These are phyloP conservation scores for Acheta domesticus DNA, from an alignment of 2,888 invertebrate species.

Conservation along the genomic window DNA sequence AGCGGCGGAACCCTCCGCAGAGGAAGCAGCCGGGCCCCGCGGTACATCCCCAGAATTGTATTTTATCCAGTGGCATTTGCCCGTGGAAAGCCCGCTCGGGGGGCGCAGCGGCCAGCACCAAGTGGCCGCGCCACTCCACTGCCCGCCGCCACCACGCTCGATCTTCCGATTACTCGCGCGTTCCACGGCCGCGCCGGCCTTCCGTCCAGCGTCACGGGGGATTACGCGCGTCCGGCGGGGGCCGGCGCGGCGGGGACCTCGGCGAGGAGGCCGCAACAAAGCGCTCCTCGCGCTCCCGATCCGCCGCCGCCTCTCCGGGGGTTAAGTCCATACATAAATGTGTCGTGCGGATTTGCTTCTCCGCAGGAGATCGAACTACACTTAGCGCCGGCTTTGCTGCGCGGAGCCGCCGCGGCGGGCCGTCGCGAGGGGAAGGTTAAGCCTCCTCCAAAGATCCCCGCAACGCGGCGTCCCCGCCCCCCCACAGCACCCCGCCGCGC, in stretches of 20 bases:
- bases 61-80: too few relatives aligned
- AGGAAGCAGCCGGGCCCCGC: too few relatives aligned
- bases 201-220: too few relatives aligned
- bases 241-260: neutral
- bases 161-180: too few relatives aligned
- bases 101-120: too few relatives aligned
- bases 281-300: neutral
- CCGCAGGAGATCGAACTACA: neutral
- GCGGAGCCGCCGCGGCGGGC: neutral
- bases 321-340: neutral
- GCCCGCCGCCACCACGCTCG: too few relatives aligned
- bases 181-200: too few relatives aligned
- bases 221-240: neutral
- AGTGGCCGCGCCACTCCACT: too few relatives aligned
- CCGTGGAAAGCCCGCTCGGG: too few relatives aligned
- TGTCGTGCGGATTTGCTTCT: slow-evolving; percentile 18
- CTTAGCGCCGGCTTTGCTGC: neutral
- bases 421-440: neutral
- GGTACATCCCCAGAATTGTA: too few relatives aligned
- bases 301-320: neutral
- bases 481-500: neutral
- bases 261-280: neutral
- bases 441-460: neutral
- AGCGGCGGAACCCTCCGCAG: too few relatives aligned
- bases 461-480: neutral